Evolutionary conservation across 2,888 invertebrate genomes (phyloP), one percentile per base, ranked within the genome.

Genomic region (Hanleya hanleyi): DNA sequence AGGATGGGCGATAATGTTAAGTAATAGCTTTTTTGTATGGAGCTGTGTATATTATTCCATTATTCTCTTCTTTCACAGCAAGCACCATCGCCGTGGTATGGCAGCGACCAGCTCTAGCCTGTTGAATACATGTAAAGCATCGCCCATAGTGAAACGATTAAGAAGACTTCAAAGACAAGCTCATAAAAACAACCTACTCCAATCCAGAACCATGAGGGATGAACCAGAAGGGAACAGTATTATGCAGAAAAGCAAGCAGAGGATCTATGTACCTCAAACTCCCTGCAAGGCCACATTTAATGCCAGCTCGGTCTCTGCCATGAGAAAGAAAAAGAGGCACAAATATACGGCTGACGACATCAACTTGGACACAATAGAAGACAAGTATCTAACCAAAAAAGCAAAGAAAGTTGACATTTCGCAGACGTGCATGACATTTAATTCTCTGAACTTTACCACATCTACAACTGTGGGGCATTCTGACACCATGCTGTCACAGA

Each of bases 201-300:
- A 22, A 76, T 73, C 50, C n/a, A n/a, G 6, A 15, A 76, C 74
- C 50, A 72, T 75, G 61, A 74, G 85, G 26, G 83, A 80, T 9
- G 82, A 84, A 67, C 85, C 85, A 49, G 86, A 86, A 68, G 86
- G 85, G 33, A 80, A 84, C 75, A 86, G 84, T 61, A 81, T 83
- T 15, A 69, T 77, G 22, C 75, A 81, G 35, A 84, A 80, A 66
- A 76, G 77, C 7, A 77, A 72, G 38, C 67, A 70, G 67, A 79
- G 78, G 69, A 67, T 83, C 1, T 51, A 37, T 18, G 18, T 38
- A 6, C 22, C 62, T 26, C 1, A 35, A 26, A 57, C 37, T 51
- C 49, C 68, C 2, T 29, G n/a, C 47, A 47, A 47, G n/a, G 29
- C 38, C 1, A 26, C 67, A 4, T 12, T 18, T 1, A 36, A 26